Base-by-base conservation (phyloP, 53 echinoderm and acorn worm genomes). In the Temnopleurus reevesii region DNA sequence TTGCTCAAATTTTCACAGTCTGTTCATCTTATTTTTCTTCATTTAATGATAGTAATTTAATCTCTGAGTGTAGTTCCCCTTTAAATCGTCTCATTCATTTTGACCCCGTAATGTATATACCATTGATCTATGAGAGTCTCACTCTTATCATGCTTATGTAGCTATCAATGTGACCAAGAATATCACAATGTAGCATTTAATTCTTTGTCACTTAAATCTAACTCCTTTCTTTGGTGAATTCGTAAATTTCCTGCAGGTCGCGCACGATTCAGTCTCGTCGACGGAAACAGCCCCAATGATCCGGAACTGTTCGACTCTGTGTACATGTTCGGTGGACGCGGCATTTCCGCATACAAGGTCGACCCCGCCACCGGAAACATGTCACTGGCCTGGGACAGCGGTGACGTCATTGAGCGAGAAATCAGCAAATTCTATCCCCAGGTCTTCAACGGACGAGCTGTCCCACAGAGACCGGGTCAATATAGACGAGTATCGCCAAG, bases 381-480 rank as follows among this genome's bases (percentile, higher is more conserved):
- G 55, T 61, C 90, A 31, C 64, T 92, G 36, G 94, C 92, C 0
- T 93, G 89, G 83, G 93, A 93, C 91, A 91, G 86, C 44, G 89
- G 89, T 12, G 91, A 91, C 65, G 60, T 89, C 55, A 89, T 93
- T 26, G 91, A 89, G 80, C 33, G 58, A 10, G 58, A 93, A 36
- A 83, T 92, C 23, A 46, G 71, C 24, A 46, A 83, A 30, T 92
- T 91, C 44, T 92, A 83, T 34, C 94, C 96, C 5, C 80, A 92
- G 57, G 65, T 95, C 45, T 95, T 95, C 89, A 95, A 95, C 81
- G 92, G 86, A 12, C 56, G 79, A 12, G 86, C 92, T 9, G 25
- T 38, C 8, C n/a, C n/a, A n/a, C n/a, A n/a, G n/a, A n/a, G n/a
- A n/a, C 45, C 64, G 19, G 81, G 59, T 19, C 56, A 84, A 0